Evolutionary conservation across 1,140 invertebrate species (phyloP), one percentile per base, ranked within the genome.

Genomic region (Dendroctonus valens): DNA sequence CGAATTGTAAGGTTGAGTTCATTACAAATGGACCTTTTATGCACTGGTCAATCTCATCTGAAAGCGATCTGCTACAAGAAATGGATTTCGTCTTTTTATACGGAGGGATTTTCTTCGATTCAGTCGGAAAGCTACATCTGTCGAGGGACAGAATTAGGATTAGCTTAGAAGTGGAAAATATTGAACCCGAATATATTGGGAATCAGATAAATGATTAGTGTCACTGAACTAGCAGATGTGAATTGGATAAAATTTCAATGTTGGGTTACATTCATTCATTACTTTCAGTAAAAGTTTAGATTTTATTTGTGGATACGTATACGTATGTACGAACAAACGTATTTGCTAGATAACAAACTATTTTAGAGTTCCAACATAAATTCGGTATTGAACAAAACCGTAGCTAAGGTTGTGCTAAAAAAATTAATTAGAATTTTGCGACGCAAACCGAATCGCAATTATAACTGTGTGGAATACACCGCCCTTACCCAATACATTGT

Each of bases 1-100:
- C 53, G 63, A 64, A 55, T 70, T 72, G 72, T 72, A 63, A 73
- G 72, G 70, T 72, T 59, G 65, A 76, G 72, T 76, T 76, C 73
- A 76, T 77, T 77, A 77, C 76, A 77, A 77, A 76, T 77, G 75
- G 73, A 72, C 61, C 74, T 74, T 73, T 77, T 77, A 76, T 77
- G 72, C 73, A 74, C 71, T 70, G 76, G 76, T 77, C 76, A 77
- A 76, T 77, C 76, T 77, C 74, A 73, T 76, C 73, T 73, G 74
- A 75, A 76, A 77, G 72, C 74, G 72, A 77, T 76, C 74, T 70
- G 72, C 71, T 74, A 74, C 71, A 74, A 76, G 76, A 77, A 75
- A 74, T 75, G 74, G 73, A 74, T 75, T 75, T 75, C 66, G 68
- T 71, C 71, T 76, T 76, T 77, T 75, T 72, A 70, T 71, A 71